A percentile compares a stretch with the other conserved stretches of the same genome.
Evolutionary conservation across 2,113 vertebrate species (phyloP).

Genomic region (Varanus salvator): DNA sequence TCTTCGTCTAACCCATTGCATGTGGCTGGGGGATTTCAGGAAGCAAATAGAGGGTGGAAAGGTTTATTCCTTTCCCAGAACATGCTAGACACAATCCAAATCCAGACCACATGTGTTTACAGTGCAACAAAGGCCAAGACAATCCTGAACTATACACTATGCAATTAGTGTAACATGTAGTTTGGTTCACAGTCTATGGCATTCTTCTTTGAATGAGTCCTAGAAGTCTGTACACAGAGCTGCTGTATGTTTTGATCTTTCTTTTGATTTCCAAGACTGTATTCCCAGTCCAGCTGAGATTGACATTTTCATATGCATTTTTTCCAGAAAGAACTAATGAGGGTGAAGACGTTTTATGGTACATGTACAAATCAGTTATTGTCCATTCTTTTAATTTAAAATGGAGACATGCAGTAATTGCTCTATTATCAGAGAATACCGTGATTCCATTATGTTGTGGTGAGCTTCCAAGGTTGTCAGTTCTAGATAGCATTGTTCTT

Average conservation of each 20-base stretch:
- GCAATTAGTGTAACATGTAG: not conserved
- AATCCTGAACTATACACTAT: too few relatives aligned
- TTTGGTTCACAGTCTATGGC: too few relatives aligned
- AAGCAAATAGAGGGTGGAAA: too few relatives aligned
- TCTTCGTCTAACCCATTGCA: too few relatives aligned
- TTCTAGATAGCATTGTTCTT: slow-evolving; percentile 44
- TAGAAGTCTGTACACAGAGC: not conserved
- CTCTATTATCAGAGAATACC: slow-evolving; percentile 37
- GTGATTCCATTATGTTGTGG: slow-evolving; percentile 9
- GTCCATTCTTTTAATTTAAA: slow-evolving; percentile 38
- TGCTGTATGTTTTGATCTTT: not conserved
- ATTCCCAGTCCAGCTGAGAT: slow-evolving; percentile 30
- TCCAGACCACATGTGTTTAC: too few relatives aligned
- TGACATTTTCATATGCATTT: slow-evolving; percentile 18
- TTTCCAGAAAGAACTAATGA: slow-evolving; percentile 22
- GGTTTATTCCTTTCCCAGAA: too few relatives aligned
- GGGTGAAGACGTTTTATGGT: slow-evolving; percentile 30
- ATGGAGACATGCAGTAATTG: slow-evolving; percentile 15
- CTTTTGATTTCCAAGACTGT: slow-evolving; percentile 3
- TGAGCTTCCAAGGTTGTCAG: slow-evolving; percentile 29
- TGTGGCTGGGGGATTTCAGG: too few relatives aligned
- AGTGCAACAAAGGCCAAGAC: too few relatives aligned
- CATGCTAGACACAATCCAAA: too few relatives aligned
- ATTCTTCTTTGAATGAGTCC: too few relatives aligned
- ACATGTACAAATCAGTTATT: slow-evolving; percentile 35